Conservation (phyloP, 2,888 invertebrate species). For the Alsophila aescularia region DNA sequence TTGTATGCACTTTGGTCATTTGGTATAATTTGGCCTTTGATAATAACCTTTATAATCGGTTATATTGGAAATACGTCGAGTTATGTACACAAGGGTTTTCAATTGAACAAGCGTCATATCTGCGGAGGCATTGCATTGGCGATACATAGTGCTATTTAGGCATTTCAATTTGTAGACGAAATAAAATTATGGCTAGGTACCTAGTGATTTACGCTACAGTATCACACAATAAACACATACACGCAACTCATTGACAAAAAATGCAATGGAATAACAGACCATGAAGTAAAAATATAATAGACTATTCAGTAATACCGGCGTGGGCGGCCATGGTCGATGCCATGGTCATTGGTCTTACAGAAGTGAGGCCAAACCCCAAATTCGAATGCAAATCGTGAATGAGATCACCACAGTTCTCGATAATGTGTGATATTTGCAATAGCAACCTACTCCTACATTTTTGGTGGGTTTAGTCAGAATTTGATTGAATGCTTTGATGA, state of each 20-base stretch:
- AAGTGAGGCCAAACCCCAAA: conserved; percentile 59
- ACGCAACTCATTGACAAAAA: conserved; percentile 20
- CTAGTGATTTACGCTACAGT: too few species aligned
- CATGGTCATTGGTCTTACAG: conserved; percentile 21
- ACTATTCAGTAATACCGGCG: conserved; percentile 16
- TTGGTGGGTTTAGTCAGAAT: conserved; percentile 37
- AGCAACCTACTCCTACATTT: conserved; percentile 35
- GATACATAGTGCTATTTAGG: too few species aligned
- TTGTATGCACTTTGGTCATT: too few species aligned
- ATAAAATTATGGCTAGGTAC: too few species aligned
- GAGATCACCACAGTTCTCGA: conserved; percentile 64
- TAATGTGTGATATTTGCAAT: conserved; percentile 28
- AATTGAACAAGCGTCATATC: too few species aligned
- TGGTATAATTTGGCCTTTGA: too few species aligned
- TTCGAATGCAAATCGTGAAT: conserved; percentile 67
- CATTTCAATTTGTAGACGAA: too few species aligned
- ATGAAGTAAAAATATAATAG: conserved; percentile 26
- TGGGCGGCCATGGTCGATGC: conserved; percentile 46
- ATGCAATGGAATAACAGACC: conserved; percentile 27
- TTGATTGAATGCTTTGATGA: conserved; percentile 7
- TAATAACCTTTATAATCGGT: too few species aligned
- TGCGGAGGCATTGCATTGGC: too few species aligned
- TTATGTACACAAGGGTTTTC: too few species aligned
- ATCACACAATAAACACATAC: conserved; percentile 21
- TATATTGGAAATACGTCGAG: too few species aligned